Evolutionary conservation across 2,888 invertebrate species (phyloP), one percentile per base, ranked within the genome.

Genomic region (Epiblema foenella): DNA sequence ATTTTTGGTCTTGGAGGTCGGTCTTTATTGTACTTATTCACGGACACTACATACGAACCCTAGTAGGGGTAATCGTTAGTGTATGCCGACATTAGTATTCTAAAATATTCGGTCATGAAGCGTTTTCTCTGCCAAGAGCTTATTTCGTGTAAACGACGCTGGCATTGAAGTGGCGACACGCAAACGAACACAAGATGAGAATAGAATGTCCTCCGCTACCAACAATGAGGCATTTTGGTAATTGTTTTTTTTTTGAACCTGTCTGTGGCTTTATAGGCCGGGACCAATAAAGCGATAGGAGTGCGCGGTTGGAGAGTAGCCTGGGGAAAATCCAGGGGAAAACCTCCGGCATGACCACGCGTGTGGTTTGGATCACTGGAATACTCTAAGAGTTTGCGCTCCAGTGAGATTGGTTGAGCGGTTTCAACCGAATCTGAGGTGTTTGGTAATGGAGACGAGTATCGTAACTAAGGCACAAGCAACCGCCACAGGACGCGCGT

Each of bases 161-260:
- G 37, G 63, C 37, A 52, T 37, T 63, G 37, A 63, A 52, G 51
- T 51, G 37, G 63, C 37, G 46, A 46, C 46, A 7, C 18, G 64
- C 64, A 42, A 58, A 69, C 33, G 42, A 58, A 39, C 37, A 56
- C 39, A 46, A 60, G 46, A 54, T 65, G 29, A 59, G 42, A 64
- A 69, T 64, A 51, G 69, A 64, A 64, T 51, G 69, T 69, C 69
- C 64, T 59, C 24, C 58, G 52, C 64, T 1, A 54, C n/a, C 58
- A 58, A 56, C 46, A 63, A 52, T 54, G 39, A 24, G 46, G 54
- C 29, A 18, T 65, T 69, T n/a, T n/a, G n/a, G n/a, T n/a, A n/a
- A n/a, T n/a, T n/a, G n/a, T n/a, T n/a, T n/a, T n/a, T n/a, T n/a
- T n/a, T n/a, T n/a, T n/a, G n/a, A n/a, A n/a, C n/a, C n/a, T n/a